Base-by-base conservation (phyloP, 2,888 invertebrate species). In the Euclidia mi region DNA sequence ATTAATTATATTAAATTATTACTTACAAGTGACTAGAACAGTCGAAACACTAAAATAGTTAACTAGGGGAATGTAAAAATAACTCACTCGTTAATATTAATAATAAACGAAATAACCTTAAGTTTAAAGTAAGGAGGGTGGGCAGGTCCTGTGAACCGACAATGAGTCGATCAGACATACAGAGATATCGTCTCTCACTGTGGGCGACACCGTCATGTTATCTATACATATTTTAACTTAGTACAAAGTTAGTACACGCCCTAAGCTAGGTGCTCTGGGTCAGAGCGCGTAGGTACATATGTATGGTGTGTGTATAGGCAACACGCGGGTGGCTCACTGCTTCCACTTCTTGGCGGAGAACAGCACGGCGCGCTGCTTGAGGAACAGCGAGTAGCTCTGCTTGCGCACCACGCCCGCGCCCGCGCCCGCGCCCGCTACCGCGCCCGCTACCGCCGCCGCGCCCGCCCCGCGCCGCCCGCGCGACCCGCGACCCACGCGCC, bases 321-420 rank as follows among this genome's bases (percentile, higher is more conserved):
- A 14, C 42, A 52, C 58, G 52, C 69, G 70, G 47, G 51, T 59
- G 55, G 58, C 59, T 84, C 81, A 86, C 83, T 92, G 92, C 70
- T 94, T 94, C 94, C 94, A 95, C 87, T 95, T 95, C 90, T 94
- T 95, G 73, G 94, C 93, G 45, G 94, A 94, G 91, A 95, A 95
- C 60, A 95, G 90, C 55, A 92, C 92, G 32, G 94, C 94, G 66
- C 94, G 91, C 76, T 95, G 94, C 60, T 90, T 91, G 17, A 94
- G 84, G 85, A 95, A 95, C 59, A 94, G 90, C 76, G 94, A 94
- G 85, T 94, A 94, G 87, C 84, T 94, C 88, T 93, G 94, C 74
- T 93, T 93, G 78, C 91, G 87, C 63, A 89, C 82, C 56, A 78
- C 71, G 58, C 45, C 55, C 38, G 67, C 17, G 65, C 55, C 52